Percentiles rank a stretch among this genome's conserved stretches.
These are phyloP conservation scores for Hyperoplus lanceolatus DNA, from an alignment of 2,797 vertebrate species.

Conservation along the genomic window DNA sequence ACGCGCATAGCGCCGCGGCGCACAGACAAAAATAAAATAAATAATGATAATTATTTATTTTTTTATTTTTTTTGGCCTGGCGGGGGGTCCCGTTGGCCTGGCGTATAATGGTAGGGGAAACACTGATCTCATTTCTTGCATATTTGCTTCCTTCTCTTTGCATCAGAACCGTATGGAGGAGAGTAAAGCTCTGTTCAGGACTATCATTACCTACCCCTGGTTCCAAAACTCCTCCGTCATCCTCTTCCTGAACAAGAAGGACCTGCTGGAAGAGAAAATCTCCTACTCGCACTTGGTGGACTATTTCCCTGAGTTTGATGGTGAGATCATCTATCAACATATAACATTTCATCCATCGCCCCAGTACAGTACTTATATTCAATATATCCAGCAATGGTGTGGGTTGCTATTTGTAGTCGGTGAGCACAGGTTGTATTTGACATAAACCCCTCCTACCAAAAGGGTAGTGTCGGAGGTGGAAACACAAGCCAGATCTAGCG, in stretches of 20 bases:
- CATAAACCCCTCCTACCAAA: too few species aligned
- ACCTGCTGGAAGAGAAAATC: constrained; percentile 98
- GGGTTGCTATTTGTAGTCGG: background rate
- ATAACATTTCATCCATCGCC: too few species aligned
- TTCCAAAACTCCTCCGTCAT: constrained; percentile 99
- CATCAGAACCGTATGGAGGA: constrained; percentile 99
- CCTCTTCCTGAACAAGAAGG: constrained; percentile 99
- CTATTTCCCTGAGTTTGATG: constrained; percentile 99
- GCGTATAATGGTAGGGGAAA: background rate
- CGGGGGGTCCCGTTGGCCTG: too few species aligned
- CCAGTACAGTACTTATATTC: background rate
- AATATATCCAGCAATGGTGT: too few species aligned
- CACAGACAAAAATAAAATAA: too few species aligned
- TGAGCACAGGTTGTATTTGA: background rate
- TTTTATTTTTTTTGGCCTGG: too few species aligned
- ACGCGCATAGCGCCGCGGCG: too few species aligned
- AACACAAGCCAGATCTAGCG: too few species aligned
- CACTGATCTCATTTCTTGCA: background rate
- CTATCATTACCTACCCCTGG: constrained; percentile 99
- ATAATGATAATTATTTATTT: too few species aligned
- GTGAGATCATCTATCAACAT: constrained; percentile 84
- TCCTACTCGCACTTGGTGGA: constrained; percentile 97
- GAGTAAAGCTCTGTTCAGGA: constrained; percentile 98
- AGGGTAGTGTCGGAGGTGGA: too few species aligned
- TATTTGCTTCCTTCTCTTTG: background rate